These are phyloP conservation scores for Chrysolina haemoptera DNA, from an alignment of 2,888 invertebrate species.

Conservation along the genomic window DNA sequence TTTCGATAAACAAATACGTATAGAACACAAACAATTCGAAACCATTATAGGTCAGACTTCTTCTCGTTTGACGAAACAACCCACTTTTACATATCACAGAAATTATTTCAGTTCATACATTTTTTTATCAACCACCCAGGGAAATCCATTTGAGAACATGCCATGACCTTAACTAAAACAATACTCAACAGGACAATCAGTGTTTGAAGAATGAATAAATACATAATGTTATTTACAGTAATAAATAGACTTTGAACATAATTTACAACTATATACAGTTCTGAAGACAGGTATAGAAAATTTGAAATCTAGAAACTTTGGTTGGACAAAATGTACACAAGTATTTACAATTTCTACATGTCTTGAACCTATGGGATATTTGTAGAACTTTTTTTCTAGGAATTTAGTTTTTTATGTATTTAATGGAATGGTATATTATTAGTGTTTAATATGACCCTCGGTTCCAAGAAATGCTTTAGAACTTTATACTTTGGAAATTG, in stretches of 20 bases:
- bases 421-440: conserved; percentile 1
- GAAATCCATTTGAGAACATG: conserved; percentile 1
- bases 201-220: conserved; percentile 58
- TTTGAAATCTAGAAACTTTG: conserved; percentile 62
- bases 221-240: conserved; percentile 59
- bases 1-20: too few relatives aligned
- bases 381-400: not conserved
- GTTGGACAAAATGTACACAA: conserved; percentile 60
- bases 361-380: not conserved
- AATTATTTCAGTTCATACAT: not conserved
- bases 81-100: not conserved
- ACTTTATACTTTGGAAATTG: not conserved
- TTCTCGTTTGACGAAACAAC: too few relatives aligned
- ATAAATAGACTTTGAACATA: conserved; percentile 59
- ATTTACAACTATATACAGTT: conserved; percentile 57
- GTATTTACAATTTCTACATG: conserved; percentile 49
- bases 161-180: conserved; percentile 31
- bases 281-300: conserved; percentile 55
- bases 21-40: too few relatives aligned
- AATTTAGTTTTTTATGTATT: not conserved
- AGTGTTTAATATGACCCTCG: not conserved
- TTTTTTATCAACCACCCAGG: conserved; percentile 7
- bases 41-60: too few relatives aligned
- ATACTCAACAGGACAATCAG: conserved; percentile 46
- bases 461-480: not conserved